Conservation (phyloP, 2,888 invertebrate genomes). For the Adineta ricciae region DNA sequence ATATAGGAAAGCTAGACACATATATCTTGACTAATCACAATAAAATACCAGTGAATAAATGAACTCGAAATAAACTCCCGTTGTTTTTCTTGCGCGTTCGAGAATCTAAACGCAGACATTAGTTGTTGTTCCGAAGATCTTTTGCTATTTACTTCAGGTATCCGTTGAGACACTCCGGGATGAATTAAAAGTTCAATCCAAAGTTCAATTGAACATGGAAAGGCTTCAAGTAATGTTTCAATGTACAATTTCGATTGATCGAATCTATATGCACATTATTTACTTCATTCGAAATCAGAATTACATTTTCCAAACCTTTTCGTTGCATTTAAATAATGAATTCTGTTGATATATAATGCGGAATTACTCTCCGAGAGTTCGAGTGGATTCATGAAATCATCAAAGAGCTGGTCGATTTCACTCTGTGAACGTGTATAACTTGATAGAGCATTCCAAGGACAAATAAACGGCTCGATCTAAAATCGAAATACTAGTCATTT, state of each 20-base stretch:
- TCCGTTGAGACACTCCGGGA: not conserved
- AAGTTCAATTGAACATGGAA: conserved; percentile 9
- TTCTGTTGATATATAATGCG: not conserved
- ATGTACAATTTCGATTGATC: not conserved
- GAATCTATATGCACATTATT: not conserved
- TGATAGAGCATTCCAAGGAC: not conserved
- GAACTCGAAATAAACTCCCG: not conserved
- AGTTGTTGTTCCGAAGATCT: too few relatives aligned
- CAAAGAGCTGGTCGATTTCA: not conserved
- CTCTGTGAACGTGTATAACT: not conserved
- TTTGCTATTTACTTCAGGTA: not conserved
- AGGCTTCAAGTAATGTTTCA: not conserved
- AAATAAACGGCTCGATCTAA: not conserved
- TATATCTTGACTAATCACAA: too few relatives aligned
- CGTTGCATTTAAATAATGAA: not conserved
- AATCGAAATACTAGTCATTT: not conserved
- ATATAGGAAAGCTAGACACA: not conserved
- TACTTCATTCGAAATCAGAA: not conserved
- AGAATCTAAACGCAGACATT: not conserved
- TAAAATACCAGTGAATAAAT: not conserved
- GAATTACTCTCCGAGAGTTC: not conserved
- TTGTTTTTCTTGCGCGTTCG: not conserved
- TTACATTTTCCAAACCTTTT: not conserved
- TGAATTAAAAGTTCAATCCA: not conserved
- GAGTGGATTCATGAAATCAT: not conserved